phyloP scores from a whole-genome alignment of 2,797 vertebrate genomes.

The Alauda arvensis region DNA sequence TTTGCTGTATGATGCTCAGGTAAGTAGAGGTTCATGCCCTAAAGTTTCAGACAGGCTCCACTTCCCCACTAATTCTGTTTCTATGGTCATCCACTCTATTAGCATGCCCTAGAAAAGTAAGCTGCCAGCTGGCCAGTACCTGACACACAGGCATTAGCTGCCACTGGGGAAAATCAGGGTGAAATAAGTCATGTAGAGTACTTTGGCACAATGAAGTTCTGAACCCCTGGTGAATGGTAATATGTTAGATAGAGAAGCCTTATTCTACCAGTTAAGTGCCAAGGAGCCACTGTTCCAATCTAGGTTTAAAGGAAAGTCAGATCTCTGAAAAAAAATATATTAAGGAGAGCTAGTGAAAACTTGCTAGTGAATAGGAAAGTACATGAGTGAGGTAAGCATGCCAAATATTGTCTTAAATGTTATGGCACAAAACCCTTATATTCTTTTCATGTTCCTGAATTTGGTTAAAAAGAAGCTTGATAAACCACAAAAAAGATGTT shows the following conservation, averaged over 20 bases:
- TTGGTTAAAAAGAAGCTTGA: background rate
- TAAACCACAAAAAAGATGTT: background rate
- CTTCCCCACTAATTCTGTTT: background rate
- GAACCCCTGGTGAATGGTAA: background rate
- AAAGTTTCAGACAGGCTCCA: accelerated
- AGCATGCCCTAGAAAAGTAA: background rate
- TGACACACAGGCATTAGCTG: background rate
- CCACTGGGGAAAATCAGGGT: slow-evolving; percentile 1
- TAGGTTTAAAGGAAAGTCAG: background rate
- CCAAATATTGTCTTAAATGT: background rate
- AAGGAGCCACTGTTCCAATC: background rate
- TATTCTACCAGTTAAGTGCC: background rate
- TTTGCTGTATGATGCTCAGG: background rate
- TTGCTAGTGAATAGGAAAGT: background rate
- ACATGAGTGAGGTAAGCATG: background rate
- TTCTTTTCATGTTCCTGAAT: background rate
- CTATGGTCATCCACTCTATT: background rate
- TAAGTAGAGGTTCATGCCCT: background rate
- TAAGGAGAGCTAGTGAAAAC: background rate
- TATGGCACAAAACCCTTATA: background rate
- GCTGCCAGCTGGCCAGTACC: background rate
- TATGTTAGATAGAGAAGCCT: background rate
- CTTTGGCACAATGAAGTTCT: background rate
- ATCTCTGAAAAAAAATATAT: background rate
- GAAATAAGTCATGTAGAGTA: background rate